Conservation (phyloP, 2,888 invertebrate species). For the Criorhina ranunculi region DNA sequence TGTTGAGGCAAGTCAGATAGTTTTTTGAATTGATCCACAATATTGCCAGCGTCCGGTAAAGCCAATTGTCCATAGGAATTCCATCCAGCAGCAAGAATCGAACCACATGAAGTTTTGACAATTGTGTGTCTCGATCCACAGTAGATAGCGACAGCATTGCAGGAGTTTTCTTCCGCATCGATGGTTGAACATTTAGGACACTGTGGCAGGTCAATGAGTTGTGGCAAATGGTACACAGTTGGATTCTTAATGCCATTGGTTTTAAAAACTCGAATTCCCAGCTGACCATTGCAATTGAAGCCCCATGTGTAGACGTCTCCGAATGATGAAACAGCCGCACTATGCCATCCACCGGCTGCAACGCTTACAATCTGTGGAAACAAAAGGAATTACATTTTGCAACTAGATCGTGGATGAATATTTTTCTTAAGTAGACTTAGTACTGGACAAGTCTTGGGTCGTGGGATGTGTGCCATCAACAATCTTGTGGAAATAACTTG, state of each 20-base stretch:
- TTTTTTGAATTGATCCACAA: slow-evolving; percentile 78
- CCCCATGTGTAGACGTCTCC: slow-evolving; percentile 97
- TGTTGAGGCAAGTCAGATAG: slow-evolving; percentile 79
- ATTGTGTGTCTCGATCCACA: slow-evolving; percentile 93
- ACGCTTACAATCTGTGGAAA: slow-evolving; percentile 86
- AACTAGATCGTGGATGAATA: background rate
- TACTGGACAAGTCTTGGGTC: too few relatives aligned
- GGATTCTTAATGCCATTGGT: slow-evolving; percentile 63
- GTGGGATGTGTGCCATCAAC: too few relatives aligned
- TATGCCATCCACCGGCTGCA: slow-evolving; percentile 95
- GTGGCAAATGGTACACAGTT: slow-evolving; percentile 82
- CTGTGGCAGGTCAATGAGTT: slow-evolving; percentile 80
- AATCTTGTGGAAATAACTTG: too few relatives aligned
- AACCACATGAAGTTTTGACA: slow-evolving; percentile 88
- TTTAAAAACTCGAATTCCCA: slow-evolving; percentile 87
- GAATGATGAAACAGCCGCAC: slow-evolving; percentile 90
- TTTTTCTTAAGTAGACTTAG: too few relatives aligned
- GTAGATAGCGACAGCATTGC: slow-evolving; percentile 85
- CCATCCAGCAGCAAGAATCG: slow-evolving; percentile 91
- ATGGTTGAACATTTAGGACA: slow-evolving; percentile 80
- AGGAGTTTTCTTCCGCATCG: slow-evolving; percentile 78
- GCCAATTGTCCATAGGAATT: slow-evolving; percentile 93
- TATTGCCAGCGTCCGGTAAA: slow-evolving; percentile 80
- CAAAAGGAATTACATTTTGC: background rate
- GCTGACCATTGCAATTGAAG: slow-evolving; percentile 94